Base-by-base conservation (phyloP, 2,888 invertebrate species). In the Plusia festucae region DNA sequence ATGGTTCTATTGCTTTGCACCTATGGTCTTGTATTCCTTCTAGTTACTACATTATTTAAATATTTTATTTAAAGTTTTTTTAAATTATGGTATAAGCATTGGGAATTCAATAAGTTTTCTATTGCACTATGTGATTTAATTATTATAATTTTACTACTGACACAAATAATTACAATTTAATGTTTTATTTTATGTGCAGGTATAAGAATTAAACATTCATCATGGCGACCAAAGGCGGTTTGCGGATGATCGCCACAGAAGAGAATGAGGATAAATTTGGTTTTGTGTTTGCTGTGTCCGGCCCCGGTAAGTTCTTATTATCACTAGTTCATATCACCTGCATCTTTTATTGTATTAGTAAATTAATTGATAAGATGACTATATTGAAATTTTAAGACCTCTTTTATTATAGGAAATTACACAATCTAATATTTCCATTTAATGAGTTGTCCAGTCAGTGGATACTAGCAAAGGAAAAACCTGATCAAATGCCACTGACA, bases 221-320 rank as follows among this genome's bases (percentile, higher is more conserved):
- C 83, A 97, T 97, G 97, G 96, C 96, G 85, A 66, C 78, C 56
- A 86, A 73, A 79, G 78, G 79, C 85, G 94, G 93, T 83, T 93
- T 98, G 90, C 96, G 96, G 85, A 97, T 96, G 91, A 96, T 98
- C 87, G 95, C 96, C 84, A 97, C 98, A 93, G 98, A 97, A 85
- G 98, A 98, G 78, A 97, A 96, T 85, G 99, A 99, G 94, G 96
- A 97, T 52, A 96, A 94, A 87, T 99, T 98, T 92, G 99, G 99
- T 80, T 99, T 97, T 93, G 99, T 99, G 49, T 98, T 97, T 89
- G 99, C 99, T 51, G 99, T 99, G 22, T 99, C 99, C 64, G 99
- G 99, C 82, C 99, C 99, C 94, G 99, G 99, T 99, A 92, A 66
- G 91, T 87, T 60, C n/a, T 2, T 16, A 5, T 11, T 8, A 49